Evolutionary conservation across 2,797 vertebrate genomes (phyloP).

Genomic region (Coregonus ussuriensis): DNA sequence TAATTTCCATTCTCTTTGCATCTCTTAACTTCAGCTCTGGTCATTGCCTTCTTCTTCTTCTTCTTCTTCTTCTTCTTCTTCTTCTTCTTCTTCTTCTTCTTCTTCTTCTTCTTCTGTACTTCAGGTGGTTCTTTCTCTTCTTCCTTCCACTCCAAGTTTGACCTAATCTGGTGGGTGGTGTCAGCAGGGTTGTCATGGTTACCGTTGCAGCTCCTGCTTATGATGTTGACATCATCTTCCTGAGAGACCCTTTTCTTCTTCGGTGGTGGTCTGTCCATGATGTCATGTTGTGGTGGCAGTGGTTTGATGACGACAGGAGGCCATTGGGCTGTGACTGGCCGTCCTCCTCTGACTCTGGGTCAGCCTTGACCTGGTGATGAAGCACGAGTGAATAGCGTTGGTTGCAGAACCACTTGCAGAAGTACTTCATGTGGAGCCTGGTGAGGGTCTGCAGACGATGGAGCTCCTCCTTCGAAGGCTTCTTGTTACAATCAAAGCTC

Average conservation of each 20-base stretch:
- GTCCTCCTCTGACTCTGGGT: too few species aligned
- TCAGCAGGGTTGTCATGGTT: neutral
- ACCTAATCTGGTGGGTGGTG: neutral
- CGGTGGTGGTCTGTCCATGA: too few species aligned
- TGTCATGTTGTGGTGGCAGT: too few species aligned
- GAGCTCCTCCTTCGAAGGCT: constrained; percentile 46
- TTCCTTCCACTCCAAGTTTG: neutral
- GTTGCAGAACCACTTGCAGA: constrained; percentile 62
- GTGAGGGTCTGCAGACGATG: constrained; percentile 48
- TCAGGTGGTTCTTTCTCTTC: neutral
- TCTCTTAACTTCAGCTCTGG: neutral
- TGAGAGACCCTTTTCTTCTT: neutral
- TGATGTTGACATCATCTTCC: neutral
- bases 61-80: too few species aligned
- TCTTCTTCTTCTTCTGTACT: neutral
- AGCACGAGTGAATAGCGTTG: neutral
- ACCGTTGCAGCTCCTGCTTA: neutral
- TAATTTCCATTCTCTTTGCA: neutral
- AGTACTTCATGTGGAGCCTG: constrained; percentile 48
- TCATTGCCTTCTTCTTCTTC: too few species aligned
- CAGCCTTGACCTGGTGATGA: too few species aligned
- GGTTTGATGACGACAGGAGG: too few species aligned
- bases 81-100: too few species aligned
- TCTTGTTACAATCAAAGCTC: constrained; percentile 42
- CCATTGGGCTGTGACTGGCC: neutral